These are phyloP conservation scores for Crenuchus spilurus DNA, from an alignment of 2,797 vertebrate genomes.

Conservation along the genomic window DNA sequence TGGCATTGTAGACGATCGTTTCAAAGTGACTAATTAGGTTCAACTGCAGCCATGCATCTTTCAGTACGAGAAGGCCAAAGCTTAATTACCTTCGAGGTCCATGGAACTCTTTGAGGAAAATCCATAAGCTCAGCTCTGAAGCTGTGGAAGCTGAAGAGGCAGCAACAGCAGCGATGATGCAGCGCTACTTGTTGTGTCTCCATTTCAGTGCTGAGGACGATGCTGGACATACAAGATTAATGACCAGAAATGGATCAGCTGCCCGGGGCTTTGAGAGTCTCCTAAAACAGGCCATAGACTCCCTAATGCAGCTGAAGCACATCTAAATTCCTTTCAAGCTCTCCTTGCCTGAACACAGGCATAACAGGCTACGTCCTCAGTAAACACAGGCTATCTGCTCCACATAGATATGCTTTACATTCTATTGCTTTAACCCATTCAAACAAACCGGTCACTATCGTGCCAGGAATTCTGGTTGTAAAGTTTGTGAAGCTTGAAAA, in stretches of 20 bases:
- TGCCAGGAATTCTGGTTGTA: too few relatives aligned
- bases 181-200: conserved; percentile 10
- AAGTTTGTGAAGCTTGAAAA: neutral
- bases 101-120: conserved; percentile 7
- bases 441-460: too few relatives aligned
- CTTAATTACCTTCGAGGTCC: conserved; percentile 38
- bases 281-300: conserved; percentile 23
- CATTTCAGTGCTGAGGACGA: neutral
- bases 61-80: conserved; percentile 13
- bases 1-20: conserved; percentile 10
- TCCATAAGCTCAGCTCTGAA: neutral
- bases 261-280: conserved; percentile 11
- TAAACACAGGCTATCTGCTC: neutral
- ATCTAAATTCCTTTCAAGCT: conserved; percentile 10
- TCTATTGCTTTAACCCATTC: neutral
- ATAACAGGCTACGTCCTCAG: neutral
- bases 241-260: conserved; percentile 18
- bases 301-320: conserved; percentile 13
- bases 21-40: conserved; percentile 31
- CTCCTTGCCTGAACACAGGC: neutral
- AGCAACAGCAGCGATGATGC: neutral
- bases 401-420: neutral
- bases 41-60: neutral
- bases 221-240: conserved; percentile 31
- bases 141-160: neutral